A percentile compares a stretch with the other conserved stretches of the same genome.
These are phyloP conservation scores for Oryzias melastigma DNA, from an alignment of 2,113 vertebrate species.

Conservation along the genomic window DNA sequence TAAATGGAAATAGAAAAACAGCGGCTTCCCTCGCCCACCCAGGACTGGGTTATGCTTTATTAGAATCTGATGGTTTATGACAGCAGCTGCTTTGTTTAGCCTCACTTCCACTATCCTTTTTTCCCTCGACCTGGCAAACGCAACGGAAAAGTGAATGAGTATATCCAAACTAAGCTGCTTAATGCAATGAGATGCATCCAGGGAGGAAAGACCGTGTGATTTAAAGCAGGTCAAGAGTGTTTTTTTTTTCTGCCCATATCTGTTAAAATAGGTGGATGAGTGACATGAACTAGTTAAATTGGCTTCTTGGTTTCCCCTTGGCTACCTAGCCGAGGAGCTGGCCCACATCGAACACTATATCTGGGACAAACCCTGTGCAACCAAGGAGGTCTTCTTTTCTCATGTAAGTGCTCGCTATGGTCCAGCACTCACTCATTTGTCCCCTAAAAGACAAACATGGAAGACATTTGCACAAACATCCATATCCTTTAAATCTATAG, in stretches of 20 bases:
- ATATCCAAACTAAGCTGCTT: slow-evolving; percentile 44
- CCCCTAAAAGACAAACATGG: too few relatives aligned
- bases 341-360: slow-evolving; percentile 70
- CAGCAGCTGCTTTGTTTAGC: slow-evolving; percentile 67
- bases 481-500: too few relatives aligned
- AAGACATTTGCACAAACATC: too few relatives aligned
- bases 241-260: slow-evolving; percentile 32
- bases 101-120: slow-evolving; percentile 29
- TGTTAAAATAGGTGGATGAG: slow-evolving; percentile 61
- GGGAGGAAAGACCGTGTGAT: slow-evolving; percentile 12
- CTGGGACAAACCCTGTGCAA: slow-evolving; percentile 54
- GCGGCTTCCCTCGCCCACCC: slow-evolving; percentile 76
- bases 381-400: too few relatives aligned
- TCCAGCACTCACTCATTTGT: too few relatives aligned
- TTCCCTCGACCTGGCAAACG: slow-evolving; percentile 29
- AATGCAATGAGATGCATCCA: slow-evolving; percentile 39
- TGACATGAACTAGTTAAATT: slow-evolving; percentile 73
- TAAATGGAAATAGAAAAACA: slow-evolving; percentile 79
- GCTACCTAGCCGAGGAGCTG: slow-evolving; percentile 62
- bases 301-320: slow-evolving; percentile 66
- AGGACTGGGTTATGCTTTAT: slow-evolving; percentile 73
- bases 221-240: slow-evolving; percentile 46
- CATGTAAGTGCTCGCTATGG: too few relatives aligned
- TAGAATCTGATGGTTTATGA: slow-evolving; percentile 72
- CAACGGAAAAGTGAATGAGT: slow-evolving; percentile 37